A percentile compares a stretch with the other conserved stretches of the same genome.
phyloP scores from a whole-genome alignment of 2,797 vertebrate species.

The Megalops cyprinoides region DNA sequence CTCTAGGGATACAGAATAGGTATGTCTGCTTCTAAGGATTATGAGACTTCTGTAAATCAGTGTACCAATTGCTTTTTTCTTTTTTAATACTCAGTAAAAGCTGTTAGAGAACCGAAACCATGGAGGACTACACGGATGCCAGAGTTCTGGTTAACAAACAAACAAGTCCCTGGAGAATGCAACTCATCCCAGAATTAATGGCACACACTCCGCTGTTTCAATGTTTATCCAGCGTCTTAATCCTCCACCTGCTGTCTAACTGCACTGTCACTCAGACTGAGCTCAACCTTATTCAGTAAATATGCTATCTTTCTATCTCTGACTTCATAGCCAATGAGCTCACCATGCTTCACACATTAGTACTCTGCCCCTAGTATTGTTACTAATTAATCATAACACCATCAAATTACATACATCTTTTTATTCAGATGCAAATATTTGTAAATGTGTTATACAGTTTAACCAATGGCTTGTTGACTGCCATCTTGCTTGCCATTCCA shows the following conservation, averaged over 20 bases:
- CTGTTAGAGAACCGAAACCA: conserved; percentile 29
- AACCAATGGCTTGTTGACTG: no score
- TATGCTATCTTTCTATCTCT: no score
- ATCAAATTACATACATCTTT: background rate
- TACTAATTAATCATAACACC: background rate
- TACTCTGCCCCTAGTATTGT: conserved; percentile 27
- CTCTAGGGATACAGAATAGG: background rate
- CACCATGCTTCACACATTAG: conserved; percentile 36
- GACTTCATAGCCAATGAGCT: no score
- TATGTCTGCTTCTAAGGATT: background rate
- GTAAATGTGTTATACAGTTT: no score
- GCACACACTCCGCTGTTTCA: conserved; percentile 36
- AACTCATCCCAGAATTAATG: conserved; percentile 33
- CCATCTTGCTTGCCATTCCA: no score
- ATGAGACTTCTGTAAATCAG: background rate
- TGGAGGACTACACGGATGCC: conserved; percentile 23
- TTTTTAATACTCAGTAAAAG: background rate
- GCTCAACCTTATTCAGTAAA: no score
- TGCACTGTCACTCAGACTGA: background rate
- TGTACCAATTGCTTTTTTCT: background rate
- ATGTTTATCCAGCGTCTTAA: conserved; percentile 34
- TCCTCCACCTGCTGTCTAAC: conserved; percentile 31
- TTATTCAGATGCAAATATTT: background rate
- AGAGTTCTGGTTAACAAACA: conserved; percentile 38
- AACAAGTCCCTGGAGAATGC: conserved; percentile 37